phyloP scores from a whole-genome alignment of 2,797 vertebrate species.

The Naso thynnoides region DNA sequence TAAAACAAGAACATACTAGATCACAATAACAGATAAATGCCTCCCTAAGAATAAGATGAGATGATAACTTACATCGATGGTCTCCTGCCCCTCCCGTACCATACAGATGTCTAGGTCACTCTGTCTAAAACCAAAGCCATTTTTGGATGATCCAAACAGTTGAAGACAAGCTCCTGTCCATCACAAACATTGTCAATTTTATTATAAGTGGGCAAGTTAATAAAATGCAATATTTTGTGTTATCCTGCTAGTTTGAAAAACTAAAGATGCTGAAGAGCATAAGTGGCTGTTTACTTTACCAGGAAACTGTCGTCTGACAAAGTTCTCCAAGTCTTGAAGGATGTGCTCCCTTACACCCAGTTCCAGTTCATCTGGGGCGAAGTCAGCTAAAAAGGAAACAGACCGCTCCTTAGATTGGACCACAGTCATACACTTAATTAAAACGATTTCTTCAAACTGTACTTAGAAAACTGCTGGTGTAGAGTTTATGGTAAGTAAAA shows the following conservation, averaged over 20 bases:
- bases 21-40: background rate
- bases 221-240: background rate
- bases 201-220: background rate
- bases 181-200: background rate
- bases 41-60: background rate
- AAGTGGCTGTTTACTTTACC: constrained; percentile 74
- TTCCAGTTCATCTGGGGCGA: constrained; percentile 89
- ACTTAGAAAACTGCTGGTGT: too few species aligned
- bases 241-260: background rate
- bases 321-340: constrained; percentile 90
- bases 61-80: constrained; percentile 85
- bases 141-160: constrained; percentile 96
- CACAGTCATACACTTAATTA: too few species aligned
- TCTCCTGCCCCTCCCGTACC: constrained; percentile 92
- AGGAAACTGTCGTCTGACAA: constrained; percentile 90
- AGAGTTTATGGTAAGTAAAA: too few species aligned
- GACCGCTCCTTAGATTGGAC: background rate
- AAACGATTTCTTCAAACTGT: too few species aligned
- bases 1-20: background rate
- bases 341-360: constrained; percentile 91
- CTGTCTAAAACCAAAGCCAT: constrained; percentile 96
- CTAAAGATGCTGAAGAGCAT: background rate
- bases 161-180: constrained; percentile 88
- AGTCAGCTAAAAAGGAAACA: constrained; percentile 85
- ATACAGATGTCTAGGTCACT: constrained; percentile 97